Evolutionary conservation across 1,140 invertebrate genomes (phyloP), one percentile per base, ranked within the genome.

Genomic region (Argopecten irradians): DNA sequence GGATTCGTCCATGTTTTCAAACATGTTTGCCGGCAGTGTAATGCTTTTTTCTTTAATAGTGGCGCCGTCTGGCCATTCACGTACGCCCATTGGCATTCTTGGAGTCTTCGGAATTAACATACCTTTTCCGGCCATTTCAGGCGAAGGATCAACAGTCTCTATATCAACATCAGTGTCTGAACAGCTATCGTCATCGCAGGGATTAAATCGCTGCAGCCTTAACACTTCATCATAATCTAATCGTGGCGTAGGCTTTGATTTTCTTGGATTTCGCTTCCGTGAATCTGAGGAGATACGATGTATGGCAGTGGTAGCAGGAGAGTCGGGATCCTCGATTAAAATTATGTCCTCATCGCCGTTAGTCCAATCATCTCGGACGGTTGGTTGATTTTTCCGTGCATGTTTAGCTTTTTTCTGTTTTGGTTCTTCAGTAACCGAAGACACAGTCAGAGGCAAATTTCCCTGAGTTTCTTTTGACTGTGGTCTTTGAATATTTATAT

Each of bases 211-310:
- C 22, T n/a, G 22, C 8, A n/a, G 28, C 55, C 28, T 71, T 11
- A 71, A 71, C n/a, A 71, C 1, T n/a, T 71, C 55, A n/a, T 71
- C 55, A 71, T 71, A 71, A 71, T 71, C 55, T 71, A 71, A 71
- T 28, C 55, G 55, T 28, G 55, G 55, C 16, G n/a, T 1, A 0
- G 55, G 55, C 16, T 71, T 71, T 1, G 55, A 71, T n/a, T 71
- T 71, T n/a, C 55, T n/a, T 28, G 22, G 55, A 71, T 71, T 28
- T 28, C 55, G 55, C 16, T 71, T 71, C n/a, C 55, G 55, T n/a
- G n/a, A 28, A 71, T 28, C 28, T n/a, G 55, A 5, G 5, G 16
- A 71, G 16, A 2, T 28, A 16, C 28, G 8, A 28, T n/a, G 22
- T 16, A 28, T 16, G 22, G n/a, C 13, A 28, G 13, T 39, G 36